These are phyloP conservation scores for Ptychodera flava DNA, from an alignment of 35 echinoderm and acorn worm genomes.

Conservation along the genomic window DNA sequence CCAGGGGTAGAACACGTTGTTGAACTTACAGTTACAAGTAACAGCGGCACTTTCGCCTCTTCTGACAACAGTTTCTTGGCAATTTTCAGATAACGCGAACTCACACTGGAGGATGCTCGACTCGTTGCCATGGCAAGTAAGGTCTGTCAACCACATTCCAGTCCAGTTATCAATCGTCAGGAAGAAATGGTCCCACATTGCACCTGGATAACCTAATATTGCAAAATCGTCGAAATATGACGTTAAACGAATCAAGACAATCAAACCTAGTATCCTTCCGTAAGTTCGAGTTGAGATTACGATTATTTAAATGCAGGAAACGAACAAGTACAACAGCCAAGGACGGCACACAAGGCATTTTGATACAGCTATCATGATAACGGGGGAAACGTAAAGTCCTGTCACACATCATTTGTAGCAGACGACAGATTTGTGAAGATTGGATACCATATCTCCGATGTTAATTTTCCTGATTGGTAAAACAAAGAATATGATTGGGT, in stretches of 20 bases:
- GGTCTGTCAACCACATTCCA: not conserved
- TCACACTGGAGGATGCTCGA: not conserved
- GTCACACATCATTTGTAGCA: too few relatives aligned
- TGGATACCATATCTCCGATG: too few relatives aligned
- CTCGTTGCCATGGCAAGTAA: not conserved
- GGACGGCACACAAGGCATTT: not conserved
- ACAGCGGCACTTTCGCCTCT: not conserved
- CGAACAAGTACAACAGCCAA: not conserved
- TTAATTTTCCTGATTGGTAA: too few relatives aligned
- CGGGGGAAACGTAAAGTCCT: too few relatives aligned
- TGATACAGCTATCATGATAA: not conserved
- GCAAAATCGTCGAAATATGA: not conserved
- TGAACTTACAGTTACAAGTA: not conserved
- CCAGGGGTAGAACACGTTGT: not conserved
- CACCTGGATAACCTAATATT: not conserved
- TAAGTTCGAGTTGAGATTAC: too few relatives aligned
- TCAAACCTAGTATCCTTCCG: too few relatives aligned
- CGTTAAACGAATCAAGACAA: not conserved
- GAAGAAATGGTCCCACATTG: not conserved
- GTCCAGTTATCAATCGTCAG: not conserved
- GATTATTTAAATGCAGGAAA: not conserved
- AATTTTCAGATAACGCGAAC: not conserved
- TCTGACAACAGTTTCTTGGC: not conserved
- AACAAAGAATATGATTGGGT: too few relatives aligned
- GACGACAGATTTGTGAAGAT: too few relatives aligned